These are phyloP conservation scores for Porites evermanni DNA, from an alignment of 92 coral and sea anemone genomes.

Conservation along the genomic window DNA sequence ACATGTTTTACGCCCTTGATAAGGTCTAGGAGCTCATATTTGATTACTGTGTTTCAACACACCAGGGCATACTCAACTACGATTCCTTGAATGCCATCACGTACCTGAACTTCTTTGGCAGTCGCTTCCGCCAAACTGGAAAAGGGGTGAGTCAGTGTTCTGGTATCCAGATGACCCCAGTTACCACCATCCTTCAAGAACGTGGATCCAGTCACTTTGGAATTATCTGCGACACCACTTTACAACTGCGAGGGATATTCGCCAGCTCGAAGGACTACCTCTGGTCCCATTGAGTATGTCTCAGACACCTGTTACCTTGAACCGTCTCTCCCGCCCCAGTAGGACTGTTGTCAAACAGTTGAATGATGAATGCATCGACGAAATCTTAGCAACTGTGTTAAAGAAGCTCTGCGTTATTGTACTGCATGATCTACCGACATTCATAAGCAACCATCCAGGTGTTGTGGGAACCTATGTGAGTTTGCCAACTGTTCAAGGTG, in stretches of 20 bases:
- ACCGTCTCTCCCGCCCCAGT: conserved; percentile 54
- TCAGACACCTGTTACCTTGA: conserved; percentile 42
- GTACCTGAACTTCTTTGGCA: conserved; percentile 51
- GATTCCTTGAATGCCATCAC: conserved; percentile 37
- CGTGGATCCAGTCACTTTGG: conserved; percentile 86
- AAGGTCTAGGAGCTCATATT: too few relatives aligned
- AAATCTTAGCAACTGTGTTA: conserved; percentile 19
- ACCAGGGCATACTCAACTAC: conserved; percentile 64
- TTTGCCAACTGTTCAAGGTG: conserved; percentile 60
- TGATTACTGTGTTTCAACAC: not conserved
- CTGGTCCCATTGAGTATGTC: conserved; percentile 60
- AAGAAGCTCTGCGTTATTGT: conserved; percentile 54
- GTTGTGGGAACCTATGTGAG: conserved; percentile 53
- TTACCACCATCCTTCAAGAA: conserved; percentile 69
- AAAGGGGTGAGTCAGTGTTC: conserved; percentile 21
- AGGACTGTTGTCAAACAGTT: conserved; percentile 34
- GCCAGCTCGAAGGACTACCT: conserved; percentile 58
- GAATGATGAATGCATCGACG: conserved; percentile 16
- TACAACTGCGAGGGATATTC: conserved; percentile 5
- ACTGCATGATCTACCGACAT: conserved; percentile 57
- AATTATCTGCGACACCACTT: conserved; percentile 64
- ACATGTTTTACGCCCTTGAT: too few relatives aligned
- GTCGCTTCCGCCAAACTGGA: conserved; percentile 63
- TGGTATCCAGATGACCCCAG: conserved; percentile 68
- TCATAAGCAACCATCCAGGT: conserved; percentile 49